Conservation (phyloP, 2,113 vertebrate species). For the Anarrhichthys ocellatus region DNA sequence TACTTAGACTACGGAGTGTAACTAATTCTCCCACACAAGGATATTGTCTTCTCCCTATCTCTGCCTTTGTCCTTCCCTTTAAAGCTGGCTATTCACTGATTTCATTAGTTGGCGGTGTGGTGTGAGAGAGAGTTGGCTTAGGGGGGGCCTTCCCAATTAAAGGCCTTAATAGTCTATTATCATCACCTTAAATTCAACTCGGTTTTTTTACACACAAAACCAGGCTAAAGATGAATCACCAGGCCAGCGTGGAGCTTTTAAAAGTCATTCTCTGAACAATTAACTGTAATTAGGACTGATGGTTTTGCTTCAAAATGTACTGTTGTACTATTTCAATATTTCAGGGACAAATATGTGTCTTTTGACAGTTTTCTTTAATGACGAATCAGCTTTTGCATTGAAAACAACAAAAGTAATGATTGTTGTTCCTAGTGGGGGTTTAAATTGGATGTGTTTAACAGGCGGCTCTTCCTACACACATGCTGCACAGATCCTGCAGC, state of each 20-base stretch:
- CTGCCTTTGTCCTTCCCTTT: constrained; percentile 79
- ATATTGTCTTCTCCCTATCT: constrained; percentile 82
- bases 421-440: constrained; percentile 45
- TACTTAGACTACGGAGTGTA: constrained; percentile 86
- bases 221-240: constrained; percentile 45
- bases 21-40: constrained; percentile 87
- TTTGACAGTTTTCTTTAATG: background rate
- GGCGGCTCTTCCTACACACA: constrained; percentile 59
- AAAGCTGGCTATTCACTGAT: constrained; percentile 77
- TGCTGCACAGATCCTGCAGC: constrained; percentile 72
- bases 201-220: constrained; percentile 58
- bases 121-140: constrained; percentile 37
- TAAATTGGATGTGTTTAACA: constrained; percentile 63
- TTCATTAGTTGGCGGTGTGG: constrained; percentile 78
- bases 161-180: constrained; percentile 80
- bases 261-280: constrained; percentile 36
- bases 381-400: background rate
- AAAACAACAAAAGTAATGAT: constrained; percentile 24
- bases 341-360: background rate
- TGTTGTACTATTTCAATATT: background rate
- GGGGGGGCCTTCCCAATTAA: constrained; percentile 71
- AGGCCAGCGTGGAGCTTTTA: constrained; percentile 35
- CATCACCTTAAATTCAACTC: constrained; percentile 72
- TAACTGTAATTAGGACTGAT: constrained; percentile 44
- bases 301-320: background rate